A percentile compares a stretch with the other conserved stretches of the same genome.
Conservation (phyloP, 2,888 invertebrate genomes). For the Cephonodes hylas region DNA sequence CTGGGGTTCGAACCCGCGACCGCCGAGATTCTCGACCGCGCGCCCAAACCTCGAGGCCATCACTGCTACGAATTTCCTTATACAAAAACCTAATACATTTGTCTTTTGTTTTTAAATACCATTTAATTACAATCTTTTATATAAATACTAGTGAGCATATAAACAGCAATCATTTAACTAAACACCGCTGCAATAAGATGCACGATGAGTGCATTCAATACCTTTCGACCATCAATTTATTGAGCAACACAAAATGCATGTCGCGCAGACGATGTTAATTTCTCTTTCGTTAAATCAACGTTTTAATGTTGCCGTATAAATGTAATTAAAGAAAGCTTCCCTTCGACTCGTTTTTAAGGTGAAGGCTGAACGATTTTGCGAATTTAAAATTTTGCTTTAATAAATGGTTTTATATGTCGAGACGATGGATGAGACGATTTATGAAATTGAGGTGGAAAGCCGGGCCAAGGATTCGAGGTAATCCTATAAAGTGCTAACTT, state of each 20-base stretch:
- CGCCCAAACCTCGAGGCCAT: no score
- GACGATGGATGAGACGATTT: no score
- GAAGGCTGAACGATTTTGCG: neutral
- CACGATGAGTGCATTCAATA: neutral
- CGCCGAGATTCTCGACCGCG: no score
- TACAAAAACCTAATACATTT: no score
- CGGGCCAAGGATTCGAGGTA: no score
- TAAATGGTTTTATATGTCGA: neutral
- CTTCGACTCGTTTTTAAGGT: neutral
- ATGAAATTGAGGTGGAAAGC: neutral
- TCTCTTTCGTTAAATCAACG: conserved; percentile 1
- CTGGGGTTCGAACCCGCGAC: no score
- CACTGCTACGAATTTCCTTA: no score
- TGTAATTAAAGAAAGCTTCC: neutral
- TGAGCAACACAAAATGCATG: conserved; percentile 8
- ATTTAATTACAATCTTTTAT: no score
- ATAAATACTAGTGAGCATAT: no score
- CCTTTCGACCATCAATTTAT: neutral
- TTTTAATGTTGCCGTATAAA: conserved; percentile 4
- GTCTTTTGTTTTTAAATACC: no score
- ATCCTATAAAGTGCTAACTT: no score
- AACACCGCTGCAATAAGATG: neutral
- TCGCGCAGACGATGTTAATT: neutral
- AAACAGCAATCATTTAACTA: neutral
- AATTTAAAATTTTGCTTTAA: neutral